Evolutionary conservation across 1,140 invertebrate species (phyloP).

Genomic region (Nixonia krombeini): DNA sequence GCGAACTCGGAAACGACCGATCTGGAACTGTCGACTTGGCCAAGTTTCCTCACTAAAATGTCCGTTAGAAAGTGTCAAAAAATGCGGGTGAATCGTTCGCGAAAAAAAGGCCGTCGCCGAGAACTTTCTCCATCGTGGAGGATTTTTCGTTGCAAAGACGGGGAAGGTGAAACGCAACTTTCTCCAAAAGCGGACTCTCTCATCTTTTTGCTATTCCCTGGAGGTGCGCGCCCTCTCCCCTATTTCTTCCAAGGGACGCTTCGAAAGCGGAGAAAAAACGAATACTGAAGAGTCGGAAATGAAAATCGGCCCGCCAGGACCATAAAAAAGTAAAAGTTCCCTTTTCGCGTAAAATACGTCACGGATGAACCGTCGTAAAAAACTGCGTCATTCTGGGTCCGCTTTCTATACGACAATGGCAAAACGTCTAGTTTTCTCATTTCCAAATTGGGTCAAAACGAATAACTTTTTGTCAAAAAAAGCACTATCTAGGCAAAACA

Average conservation of each 20-base stretch:
- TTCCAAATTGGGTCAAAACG: no score
- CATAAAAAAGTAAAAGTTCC: constrained; percentile 55
- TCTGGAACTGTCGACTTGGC: constrained; percentile 32
- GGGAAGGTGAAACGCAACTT: constrained; percentile 55
- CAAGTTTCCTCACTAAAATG: constrained; percentile 38
- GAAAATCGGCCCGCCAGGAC: constrained; percentile 34
- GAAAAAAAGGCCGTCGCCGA: constrained; percentile 31
- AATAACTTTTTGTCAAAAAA: no score
- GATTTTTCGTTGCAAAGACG: constrained; percentile 28
- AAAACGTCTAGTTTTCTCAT: not conserved
- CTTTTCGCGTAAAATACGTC: constrained; percentile 26
- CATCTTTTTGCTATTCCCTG: constrained; percentile 44
- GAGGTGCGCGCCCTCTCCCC: constrained; percentile 20
- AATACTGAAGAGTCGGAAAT: constrained; percentile 29
- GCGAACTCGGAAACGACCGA: constrained; percentile 34
- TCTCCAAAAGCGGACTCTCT: constrained; percentile 50
- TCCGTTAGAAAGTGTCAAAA: constrained; percentile 45
- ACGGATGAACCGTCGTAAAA: constrained; percentile 14
- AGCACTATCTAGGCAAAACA: no score
- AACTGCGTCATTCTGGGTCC: constrained; percentile 20
- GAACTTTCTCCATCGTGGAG: constrained; percentile 33
- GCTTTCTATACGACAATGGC: constrained; percentile 4
- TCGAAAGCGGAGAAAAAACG: constrained; percentile 19
- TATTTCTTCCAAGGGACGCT: constrained; percentile 11
- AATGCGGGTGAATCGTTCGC: constrained; percentile 26